Conservation (phyloP, 2,113 vertebrate genomes). For the Hemicordylus capensis region DNA sequence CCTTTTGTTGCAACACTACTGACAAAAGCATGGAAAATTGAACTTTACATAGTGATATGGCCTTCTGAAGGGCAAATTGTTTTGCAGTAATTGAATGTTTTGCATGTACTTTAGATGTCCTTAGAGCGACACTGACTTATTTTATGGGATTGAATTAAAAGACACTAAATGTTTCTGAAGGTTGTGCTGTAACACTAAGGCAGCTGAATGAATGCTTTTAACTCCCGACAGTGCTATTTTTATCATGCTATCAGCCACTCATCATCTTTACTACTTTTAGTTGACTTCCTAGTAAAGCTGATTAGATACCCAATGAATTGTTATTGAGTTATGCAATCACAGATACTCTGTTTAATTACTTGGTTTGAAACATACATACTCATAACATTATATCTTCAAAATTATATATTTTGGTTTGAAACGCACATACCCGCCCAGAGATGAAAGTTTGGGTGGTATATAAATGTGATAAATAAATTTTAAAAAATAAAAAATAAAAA, state of each 20-base stretch:
- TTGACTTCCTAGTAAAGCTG: background rate
- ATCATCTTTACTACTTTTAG: background rate
- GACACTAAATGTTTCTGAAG: background rate
- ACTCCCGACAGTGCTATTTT: background rate
- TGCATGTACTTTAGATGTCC: slow-evolving; percentile 17
- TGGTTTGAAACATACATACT: background rate
- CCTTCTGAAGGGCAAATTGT: background rate
- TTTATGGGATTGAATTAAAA: background rate
- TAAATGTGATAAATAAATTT: too few species aligned
- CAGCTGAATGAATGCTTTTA: background rate
- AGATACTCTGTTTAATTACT: background rate
- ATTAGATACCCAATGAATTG: background rate
- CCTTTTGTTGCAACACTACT: background rate
- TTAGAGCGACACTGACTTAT: background rate
- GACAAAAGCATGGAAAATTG: slow-evolving; percentile 16
- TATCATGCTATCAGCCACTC: background rate
- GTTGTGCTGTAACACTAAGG: slow-evolving; percentile 20
- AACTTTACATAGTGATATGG: slow-evolving; percentile 28
- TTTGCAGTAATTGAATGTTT: background rate
- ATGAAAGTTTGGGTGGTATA: too few species aligned
- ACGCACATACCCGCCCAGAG: too few species aligned
- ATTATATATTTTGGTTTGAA: too few species aligned
- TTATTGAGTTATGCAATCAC: slow-evolving; percentile 19
- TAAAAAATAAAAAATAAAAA: too few species aligned
- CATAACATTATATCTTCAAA: background rate